phyloP scores from a whole-genome alignment of 2,113 vertebrate species.

The Erpornis zantholeuca region DNA sequence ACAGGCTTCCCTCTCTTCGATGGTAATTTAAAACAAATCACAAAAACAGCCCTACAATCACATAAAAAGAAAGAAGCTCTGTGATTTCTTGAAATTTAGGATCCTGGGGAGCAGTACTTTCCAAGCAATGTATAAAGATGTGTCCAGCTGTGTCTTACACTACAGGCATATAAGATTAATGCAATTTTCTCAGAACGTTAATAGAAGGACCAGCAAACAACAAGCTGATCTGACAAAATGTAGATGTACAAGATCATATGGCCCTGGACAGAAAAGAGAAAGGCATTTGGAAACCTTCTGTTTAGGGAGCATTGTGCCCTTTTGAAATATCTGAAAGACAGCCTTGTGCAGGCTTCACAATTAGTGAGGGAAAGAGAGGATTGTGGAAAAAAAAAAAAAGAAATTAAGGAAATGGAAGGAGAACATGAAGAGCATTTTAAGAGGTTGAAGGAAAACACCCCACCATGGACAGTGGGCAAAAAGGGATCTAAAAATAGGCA shows the following conservation, averaged over 20 bases:
- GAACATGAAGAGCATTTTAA: constrained; percentile 31
- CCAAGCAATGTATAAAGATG: background rate
- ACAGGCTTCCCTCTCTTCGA: background rate
- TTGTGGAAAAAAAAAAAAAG: background rate
- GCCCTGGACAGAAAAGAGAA: background rate
- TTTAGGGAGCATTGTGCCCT: background rate
- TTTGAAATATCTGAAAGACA: constrained; percentile 41
- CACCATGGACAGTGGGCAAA: background rate
- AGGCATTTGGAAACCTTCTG: background rate
- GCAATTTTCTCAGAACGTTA: background rate
- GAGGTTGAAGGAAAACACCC: background rate
- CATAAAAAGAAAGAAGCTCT: background rate
- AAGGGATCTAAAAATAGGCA: constrained; percentile 48
- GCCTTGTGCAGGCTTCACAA: constrained; percentile 37
- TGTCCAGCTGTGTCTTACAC: background rate
- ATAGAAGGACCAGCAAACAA: background rate
- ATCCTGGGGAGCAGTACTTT: background rate
- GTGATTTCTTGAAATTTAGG: background rate
- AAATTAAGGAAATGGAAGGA: background rate
- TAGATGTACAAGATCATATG: background rate
- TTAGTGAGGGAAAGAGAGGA: background rate
- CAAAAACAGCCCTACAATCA: background rate
- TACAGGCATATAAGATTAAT: background rate
- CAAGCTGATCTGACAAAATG: background rate
- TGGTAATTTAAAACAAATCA: background rate